phyloP scores from a whole-genome alignment of 2,888 invertebrate genomes.

The Fragum sueziense region DNA sequence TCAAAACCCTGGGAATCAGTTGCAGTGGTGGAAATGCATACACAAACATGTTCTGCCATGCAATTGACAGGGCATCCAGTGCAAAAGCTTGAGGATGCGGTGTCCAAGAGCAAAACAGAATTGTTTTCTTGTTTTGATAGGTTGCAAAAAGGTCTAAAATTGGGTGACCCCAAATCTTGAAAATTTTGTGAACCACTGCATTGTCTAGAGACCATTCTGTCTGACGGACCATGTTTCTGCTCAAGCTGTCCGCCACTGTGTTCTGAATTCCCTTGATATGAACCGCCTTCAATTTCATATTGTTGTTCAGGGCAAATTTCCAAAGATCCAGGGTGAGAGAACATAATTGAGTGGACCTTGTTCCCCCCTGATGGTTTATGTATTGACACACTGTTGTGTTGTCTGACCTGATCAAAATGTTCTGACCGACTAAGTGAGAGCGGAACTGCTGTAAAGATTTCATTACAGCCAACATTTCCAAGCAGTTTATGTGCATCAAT shows the following conservation, averaged over 20 bases:
- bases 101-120: conserved; percentile 44
- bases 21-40: conserved; percentile 42
- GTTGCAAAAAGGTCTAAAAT: conserved; percentile 44
- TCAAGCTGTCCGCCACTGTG: conserved; percentile 44
- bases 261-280: conserved; percentile 49
- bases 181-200: conserved; percentile 30
- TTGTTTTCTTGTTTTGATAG: conserved; percentile 31
- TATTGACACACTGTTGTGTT: too few relatives aligned
- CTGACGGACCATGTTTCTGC: conserved; percentile 24
- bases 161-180: conserved; percentile 39
- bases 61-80: conserved; percentile 51
- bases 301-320: conserved; percentile 32
- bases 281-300: conserved; percentile 46
- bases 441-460: too few relatives aligned
- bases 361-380: too few relatives aligned
- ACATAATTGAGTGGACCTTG: too few relatives aligned
- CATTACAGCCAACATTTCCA: too few relatives aligned
- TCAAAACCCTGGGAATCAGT: conserved; percentile 32
- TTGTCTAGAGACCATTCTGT: conserved; percentile 52
- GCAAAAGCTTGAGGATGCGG: conserved; percentile 44
- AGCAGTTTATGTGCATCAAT: too few relatives aligned
- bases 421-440: too few relatives aligned
- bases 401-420: too few relatives aligned
- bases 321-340: conserved; percentile 38
- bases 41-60: conserved; percentile 49